Percentiles rank a stretch among this genome's conserved stretches.
phyloP scores from a whole-genome alignment of 2,113 vertebrate species.

The Phylloscopus trochiloides region DNA sequence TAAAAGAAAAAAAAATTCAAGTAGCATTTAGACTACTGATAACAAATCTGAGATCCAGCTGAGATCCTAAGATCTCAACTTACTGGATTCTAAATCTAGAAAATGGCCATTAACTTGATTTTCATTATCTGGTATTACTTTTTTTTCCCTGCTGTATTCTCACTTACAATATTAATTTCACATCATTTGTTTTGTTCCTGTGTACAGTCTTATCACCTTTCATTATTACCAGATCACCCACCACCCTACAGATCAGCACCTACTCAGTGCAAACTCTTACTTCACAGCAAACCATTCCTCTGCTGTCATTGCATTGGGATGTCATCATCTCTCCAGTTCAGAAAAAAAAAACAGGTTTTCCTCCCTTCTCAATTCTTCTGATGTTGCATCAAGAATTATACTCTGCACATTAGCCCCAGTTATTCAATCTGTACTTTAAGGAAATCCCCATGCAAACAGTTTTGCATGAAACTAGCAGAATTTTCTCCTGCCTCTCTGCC shows the following conservation, averaged over 20 bases:
- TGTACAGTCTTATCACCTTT: neutral
- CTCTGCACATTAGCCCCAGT: rapidly evolving
- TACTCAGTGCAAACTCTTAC: neutral
- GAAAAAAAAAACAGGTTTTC: neutral
- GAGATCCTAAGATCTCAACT: neutral
- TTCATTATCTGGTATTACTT: neutral
- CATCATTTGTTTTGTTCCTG: neutral
- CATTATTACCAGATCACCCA: neutral
- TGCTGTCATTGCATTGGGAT: neutral
- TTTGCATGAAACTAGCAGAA: neutral
- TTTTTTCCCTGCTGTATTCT: neutral
- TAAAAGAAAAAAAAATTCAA: neutral
- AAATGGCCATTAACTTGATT: neutral
- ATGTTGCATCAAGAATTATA: neutral
- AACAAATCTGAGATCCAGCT: neutral
- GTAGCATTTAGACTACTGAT: neutral
- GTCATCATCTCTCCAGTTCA: neutral
- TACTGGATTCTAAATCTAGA: neutral
- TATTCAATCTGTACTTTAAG: neutral
- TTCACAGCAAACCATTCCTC: neutral
- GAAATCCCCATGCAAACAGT: neutral
- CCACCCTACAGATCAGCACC: neutral
- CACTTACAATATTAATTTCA: neutral
- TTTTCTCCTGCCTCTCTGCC: neutral
- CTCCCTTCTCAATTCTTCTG: neutral